Percentiles rank a stretch among this genome's conserved stretches.
Evolutionary conservation across 2,888 invertebrate species (phyloP).

Genomic region (Pterostichus madidus): DNA sequence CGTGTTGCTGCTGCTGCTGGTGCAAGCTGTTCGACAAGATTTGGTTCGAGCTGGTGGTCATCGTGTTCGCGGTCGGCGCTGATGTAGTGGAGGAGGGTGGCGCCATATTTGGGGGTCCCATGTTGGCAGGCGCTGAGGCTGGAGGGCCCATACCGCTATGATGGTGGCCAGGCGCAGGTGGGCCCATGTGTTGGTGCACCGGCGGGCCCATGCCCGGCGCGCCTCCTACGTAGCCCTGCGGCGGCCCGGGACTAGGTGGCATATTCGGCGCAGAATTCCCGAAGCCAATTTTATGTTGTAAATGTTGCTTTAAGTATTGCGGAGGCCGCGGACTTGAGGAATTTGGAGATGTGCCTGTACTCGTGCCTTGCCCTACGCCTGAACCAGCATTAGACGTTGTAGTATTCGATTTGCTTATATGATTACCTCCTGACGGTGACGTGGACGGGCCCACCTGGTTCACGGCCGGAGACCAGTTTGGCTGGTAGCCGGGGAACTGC

Average conservation of each 20-base stretch:
- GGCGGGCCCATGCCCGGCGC: slow-evolving; percentile 78
- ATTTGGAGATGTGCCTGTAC: slow-evolving; percentile 74
- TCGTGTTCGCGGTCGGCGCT: slow-evolving; percentile 32
- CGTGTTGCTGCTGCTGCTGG: slow-evolving; percentile 72
- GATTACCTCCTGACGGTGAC: slow-evolving; percentile 70
- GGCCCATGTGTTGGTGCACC: slow-evolving; percentile 78
- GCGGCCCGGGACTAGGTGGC: slow-evolving; percentile 82
- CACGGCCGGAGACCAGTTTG: slow-evolving; percentile 58
- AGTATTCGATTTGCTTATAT: slow-evolving; percentile 60
- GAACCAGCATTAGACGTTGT: slow-evolving; percentile 57
- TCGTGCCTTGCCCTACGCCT: slow-evolving; percentile 63
- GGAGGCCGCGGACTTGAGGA: slow-evolving; percentile 79
- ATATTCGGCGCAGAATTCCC: slow-evolving; percentile 78
- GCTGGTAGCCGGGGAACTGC: slow-evolving; percentile 73
- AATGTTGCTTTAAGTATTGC: slow-evolving; percentile 85
- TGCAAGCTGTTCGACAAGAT: slow-evolving; percentile 57
- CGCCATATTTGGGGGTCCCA: slow-evolving; percentile 85
- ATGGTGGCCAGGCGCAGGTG: slow-evolving; percentile 79
- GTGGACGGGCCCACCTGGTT: slow-evolving; percentile 74
- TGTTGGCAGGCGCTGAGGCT: slow-evolving; percentile 75
- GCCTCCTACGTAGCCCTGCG: slow-evolving; percentile 78
- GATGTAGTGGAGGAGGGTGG: slow-evolving; percentile 76
- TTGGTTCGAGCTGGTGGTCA: slow-evolving; percentile 38
- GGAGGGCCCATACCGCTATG: slow-evolving; percentile 78
- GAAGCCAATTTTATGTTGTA: slow-evolving; percentile 85